Evolutionary conservation across 2,888 invertebrate genomes (phyloP).

Genomic region (Xestobium rufovillosum): DNA sequence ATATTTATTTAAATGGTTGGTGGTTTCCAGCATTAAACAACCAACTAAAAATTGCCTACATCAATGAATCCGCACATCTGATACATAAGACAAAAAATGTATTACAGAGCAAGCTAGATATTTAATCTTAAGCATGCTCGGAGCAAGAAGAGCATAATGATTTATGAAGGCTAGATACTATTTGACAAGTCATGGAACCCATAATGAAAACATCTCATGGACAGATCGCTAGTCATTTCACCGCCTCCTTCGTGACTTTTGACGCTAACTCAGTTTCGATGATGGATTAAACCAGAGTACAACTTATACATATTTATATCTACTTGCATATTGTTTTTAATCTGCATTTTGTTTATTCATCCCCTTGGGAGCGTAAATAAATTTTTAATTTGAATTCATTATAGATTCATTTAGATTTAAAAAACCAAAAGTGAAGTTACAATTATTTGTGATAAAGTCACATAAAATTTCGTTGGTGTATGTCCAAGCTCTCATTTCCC

Average conservation of each 20-base stretch:
- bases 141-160: slow-evolving; percentile 29
- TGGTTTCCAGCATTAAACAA: too few species aligned
- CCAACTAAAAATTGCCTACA: too few species aligned
- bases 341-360: slow-evolving; percentile 44
- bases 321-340: slow-evolving; percentile 38
- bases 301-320: slow-evolving; percentile 38
- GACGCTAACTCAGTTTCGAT: slow-evolving; percentile 41
- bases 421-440: too few species aligned
- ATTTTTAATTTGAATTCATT: too few species aligned
- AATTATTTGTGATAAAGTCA: too few species aligned
- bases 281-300: slow-evolving; percentile 36
- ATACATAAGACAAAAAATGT: too few species aligned
- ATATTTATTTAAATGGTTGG: too few species aligned
- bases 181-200: slow-evolving; percentile 44
- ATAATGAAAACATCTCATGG: slow-evolving; percentile 46
- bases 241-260: slow-evolving; percentile 46
- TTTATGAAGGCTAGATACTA: slow-evolving; percentile 36
- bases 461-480: too few species aligned
- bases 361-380: too few species aligned
- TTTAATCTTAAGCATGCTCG: slow-evolving; percentile 24
- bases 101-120: slow-evolving; percentile 27
- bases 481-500: too few species aligned
- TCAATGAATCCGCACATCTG: too few species aligned
- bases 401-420: too few species aligned
- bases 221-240: slow-evolving; percentile 46